Evolutionary conservation across 1,140 invertebrate species (phyloP).

Genomic region (Physella acuta): DNA sequence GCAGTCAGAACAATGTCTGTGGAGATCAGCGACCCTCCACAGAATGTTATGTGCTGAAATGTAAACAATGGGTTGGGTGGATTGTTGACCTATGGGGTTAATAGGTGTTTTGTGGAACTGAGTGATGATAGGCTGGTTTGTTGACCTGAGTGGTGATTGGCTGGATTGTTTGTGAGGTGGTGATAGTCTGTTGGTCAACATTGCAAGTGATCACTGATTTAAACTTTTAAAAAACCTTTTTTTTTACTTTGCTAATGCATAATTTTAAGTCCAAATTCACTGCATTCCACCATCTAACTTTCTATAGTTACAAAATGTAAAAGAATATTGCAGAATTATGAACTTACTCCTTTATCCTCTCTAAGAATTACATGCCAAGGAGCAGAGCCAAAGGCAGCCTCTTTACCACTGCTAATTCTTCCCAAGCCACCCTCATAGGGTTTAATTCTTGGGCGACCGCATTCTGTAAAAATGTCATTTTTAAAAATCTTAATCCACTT

Average conservation of each 20-base stretch:
- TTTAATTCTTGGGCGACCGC: conserved; percentile 24
- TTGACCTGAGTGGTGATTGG: no score
- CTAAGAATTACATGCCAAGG: conserved; percentile 46
- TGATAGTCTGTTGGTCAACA: no score
- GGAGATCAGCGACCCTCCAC: conserved; percentile 43
- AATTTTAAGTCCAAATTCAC: no score
- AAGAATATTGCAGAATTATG: background rate
- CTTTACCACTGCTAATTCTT: conserved; percentile 39
- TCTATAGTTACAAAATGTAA: background rate
- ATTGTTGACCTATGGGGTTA: no score
- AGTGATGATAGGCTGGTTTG: no score
- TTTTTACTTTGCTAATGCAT: no score
- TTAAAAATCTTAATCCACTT: no score
- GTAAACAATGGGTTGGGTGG: background rate
- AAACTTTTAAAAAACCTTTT: no score
- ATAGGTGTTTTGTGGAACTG: no score
- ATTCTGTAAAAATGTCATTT: conserved; percentile 27
- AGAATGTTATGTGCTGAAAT: conserved; percentile 41
- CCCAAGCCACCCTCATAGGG: conserved; percentile 19
- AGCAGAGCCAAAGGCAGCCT: conserved; percentile 32
- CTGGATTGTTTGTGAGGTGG: no score
- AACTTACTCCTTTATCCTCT: conserved; percentile 32
- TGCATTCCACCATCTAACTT: no score
- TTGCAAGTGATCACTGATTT: no score
- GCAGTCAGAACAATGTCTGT: conserved; percentile 42